These are phyloP conservation scores for Seira musarum DNA, from an alignment of 2,888 invertebrate species.

Conservation along the genomic window DNA sequence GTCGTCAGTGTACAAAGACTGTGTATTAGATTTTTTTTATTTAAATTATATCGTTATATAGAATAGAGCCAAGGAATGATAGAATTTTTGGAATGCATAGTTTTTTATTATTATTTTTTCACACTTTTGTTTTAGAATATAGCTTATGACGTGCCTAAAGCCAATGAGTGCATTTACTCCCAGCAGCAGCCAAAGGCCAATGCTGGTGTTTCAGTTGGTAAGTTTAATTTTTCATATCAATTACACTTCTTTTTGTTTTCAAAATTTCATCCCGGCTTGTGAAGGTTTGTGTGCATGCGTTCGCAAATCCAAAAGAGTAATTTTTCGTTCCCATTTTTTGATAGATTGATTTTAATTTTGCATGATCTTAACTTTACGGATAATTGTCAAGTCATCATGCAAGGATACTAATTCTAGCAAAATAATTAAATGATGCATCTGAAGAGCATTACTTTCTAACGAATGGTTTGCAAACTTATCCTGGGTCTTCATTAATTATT, in stretches of 20 bases:
- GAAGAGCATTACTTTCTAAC: no score
- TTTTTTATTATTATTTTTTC: constrained; percentile 42
- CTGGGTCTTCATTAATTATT: no score
- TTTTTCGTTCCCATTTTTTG: no score
- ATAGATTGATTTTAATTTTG: no score
- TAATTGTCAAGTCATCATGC: no score
- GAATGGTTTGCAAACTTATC: no score
- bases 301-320: no score
- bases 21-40: constrained; percentile 3
- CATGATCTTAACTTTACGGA: no score
- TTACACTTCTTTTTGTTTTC: not conserved
- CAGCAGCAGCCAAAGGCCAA: constrained; percentile 65
- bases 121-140: constrained; percentile 61
- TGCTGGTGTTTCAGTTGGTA: constrained; percentile 68
- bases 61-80: constrained; percentile 7
- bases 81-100: constrained; percentile 37
- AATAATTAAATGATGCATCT: no score
- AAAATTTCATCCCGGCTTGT: no score
- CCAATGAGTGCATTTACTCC: constrained; percentile 69
- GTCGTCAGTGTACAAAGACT: not conserved
- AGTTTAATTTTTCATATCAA: constrained; percentile 56
- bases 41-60: not conserved
- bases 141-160: constrained; percentile 69
- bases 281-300: no score
- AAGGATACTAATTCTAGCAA: no score